Evolutionary conservation across 2,797 vertebrate species (phyloP).

Genomic region (Pterois miles): DNA sequence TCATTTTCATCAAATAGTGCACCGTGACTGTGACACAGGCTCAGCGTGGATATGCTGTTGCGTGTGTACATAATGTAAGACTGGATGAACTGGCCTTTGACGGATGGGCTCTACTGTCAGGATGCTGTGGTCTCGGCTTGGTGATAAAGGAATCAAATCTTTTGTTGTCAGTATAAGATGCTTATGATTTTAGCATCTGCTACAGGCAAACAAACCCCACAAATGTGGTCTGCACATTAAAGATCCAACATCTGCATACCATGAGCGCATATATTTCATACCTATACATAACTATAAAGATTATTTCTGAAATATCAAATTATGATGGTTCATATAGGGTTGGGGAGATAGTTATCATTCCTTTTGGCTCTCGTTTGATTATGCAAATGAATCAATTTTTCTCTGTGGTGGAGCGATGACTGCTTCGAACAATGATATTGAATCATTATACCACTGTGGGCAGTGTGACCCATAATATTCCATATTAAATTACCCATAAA

Average conservation of each 20-base stretch:
- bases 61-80: neutral
- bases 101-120: neutral
- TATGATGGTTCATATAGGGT: neutral
- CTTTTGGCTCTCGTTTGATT: too few species aligned
- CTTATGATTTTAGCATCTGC: conserved; percentile 7
- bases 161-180: neutral
- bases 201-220: neutral
- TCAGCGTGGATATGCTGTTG: neutral
- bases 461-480: neutral
- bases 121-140: neutral
- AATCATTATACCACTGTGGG: neutral
- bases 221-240: neutral
- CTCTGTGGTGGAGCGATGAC: neutral
- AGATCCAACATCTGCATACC: neutral
- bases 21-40: neutral
- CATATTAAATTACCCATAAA: too few species aligned
- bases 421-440: neutral
- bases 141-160: neutral
- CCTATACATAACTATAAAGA: neutral
- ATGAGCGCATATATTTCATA: neutral
- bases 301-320: neutral
- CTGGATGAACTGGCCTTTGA: conserved; percentile 4
- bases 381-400: neutral
- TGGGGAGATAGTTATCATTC: too few species aligned
- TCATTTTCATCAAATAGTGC: neutral